Evolutionary conservation across 2,888 invertebrate genomes (phyloP), one percentile per base, ranked within the genome.

Genomic region (Slavum lentiscoides): DNA sequence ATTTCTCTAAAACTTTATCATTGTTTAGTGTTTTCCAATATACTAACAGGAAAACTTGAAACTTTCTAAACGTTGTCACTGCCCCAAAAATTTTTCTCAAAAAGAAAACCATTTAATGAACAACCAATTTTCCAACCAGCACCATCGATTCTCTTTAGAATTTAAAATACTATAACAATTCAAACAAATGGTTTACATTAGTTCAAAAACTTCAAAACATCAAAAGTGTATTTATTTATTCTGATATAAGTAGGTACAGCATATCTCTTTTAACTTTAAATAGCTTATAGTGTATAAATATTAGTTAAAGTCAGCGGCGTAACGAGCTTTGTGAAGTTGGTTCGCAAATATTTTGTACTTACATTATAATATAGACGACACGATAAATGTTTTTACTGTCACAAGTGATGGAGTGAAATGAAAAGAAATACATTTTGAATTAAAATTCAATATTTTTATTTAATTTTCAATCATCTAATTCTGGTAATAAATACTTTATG

Each of bases 241-340:
- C 4, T 4, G 30, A 30, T 30, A 30, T 23, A 21, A 68, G 43
- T 23, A 21, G 49, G 43, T 68, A 68, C 7, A 7, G 49, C 49
- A 17, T 53, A 13, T 49, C 23, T 23, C 23, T 53, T 68, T 13
- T n/a, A 53, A 67, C 58, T 58, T 59, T 59, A 59, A 59, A 59
- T 21, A 59, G n/a, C 21, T 49, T 49, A 49, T 23, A 15, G 39
- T 23, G 8, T 21, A 21, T 49, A 67, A 49, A 49, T 49, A 67
- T 23, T n/a, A n/a, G 43, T 43, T n/a, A n/a, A n/a, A 43, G 43
- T n/a, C 39, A 55, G 55, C 19, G 19, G 19, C 19, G 7, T 55
- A 55, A 55, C 19, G 55, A 55, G 19, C 19, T 55, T 55, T 55
- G 55, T 64, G 17, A 58, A 59, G 73, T 72, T 80, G 15, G 23